Evolutionary conservation across 1,140 invertebrate genomes (phyloP), one percentile per base, ranked within the genome.

Genomic region (Carcinoscorpius rotundicauda): DNA sequence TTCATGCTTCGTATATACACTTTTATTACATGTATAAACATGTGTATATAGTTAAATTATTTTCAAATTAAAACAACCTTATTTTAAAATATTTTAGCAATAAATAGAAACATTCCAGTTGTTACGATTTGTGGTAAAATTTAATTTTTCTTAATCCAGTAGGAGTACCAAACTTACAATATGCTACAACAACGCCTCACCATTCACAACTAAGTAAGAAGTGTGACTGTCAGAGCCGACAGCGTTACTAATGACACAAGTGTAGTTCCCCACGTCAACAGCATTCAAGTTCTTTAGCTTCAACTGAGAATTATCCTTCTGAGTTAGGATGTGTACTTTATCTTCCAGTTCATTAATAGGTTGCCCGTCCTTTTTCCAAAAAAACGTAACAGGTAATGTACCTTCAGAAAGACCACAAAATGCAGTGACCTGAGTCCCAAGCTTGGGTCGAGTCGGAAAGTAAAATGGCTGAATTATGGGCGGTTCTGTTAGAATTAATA

Each of bases 231-330:
- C 67, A 49, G 65, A 51, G 5, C 72, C 73, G 11, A 67, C 68
- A 6, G 66, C 52, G 57, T 75, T 75, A 48, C 61, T 66, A 29
- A 68, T 72, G 48, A 62, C 56, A 64, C 73, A 75, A 4, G 73
- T 73, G 60, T 73, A 75, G 52, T 69, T 68, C 0, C 72, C 73
- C n/a, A 68, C 63, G 62, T 75, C 66, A 9, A 51, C 6, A 6
- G 62, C 51, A 55, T 6, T 55, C n/a, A n/a, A 6, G 6, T 6
- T 8, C 53, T 8, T 8, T 55, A 55, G 6, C n/a, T 55, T 55
- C n/a, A 55, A n/a, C 6, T 8, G 6, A 29, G 29, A 29, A 2
- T 29, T 29, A 29, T 29, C 29, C 29, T 29, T 29, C 29, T 29
- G 29, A 29, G 29, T 29, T n/a, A n/a, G n/a, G 3, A 55, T 6